Percentiles rank a stretch among this genome's conserved stretches.
Conservation (phyloP, 64 coral and sea anemone genomes). For the Porites australiensis region DNA sequence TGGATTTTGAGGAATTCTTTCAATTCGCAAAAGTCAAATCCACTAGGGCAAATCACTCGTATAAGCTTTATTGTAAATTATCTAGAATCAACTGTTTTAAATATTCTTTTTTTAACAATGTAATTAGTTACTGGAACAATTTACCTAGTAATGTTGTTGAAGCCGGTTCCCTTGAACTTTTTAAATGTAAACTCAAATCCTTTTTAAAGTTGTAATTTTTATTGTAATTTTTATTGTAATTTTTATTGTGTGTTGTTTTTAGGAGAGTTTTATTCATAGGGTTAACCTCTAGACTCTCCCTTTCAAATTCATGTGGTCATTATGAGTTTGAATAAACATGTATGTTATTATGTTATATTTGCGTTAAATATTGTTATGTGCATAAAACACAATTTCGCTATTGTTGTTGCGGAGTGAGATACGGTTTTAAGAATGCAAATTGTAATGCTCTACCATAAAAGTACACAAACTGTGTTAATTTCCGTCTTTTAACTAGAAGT, state of each 20-base stretch:
- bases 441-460: not conserved
- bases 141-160: too few relatives aligned
- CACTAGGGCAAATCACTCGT: constrained; percentile 32
- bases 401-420: not conserved
- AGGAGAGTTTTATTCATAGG: too few relatives aligned
- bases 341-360: too few relatives aligned
- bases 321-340: too few relatives aligned
- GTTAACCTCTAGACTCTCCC: too few relatives aligned
- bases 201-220: too few relatives aligned
- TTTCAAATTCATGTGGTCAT: too few relatives aligned
- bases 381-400: not conserved
- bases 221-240: too few relatives aligned
- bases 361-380: not conserved
- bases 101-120: not conserved
- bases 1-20: not conserved
- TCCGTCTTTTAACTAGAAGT: not conserved
- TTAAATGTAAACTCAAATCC: too few relatives aligned
- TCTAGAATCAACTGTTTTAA: constrained; percentile 27
- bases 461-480: not conserved
- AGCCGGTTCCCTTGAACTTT: too few relatives aligned
- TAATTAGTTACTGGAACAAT: too few relatives aligned
- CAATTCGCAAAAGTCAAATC: constrained; percentile 3
- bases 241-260: too few relatives aligned
- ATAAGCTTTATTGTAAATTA: constrained; percentile 14
- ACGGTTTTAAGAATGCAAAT: not conserved